Evolutionary conservation across 35 echinoderm and acorn worm species (phyloP).

Genomic region (Ptychodera flava): DNA sequence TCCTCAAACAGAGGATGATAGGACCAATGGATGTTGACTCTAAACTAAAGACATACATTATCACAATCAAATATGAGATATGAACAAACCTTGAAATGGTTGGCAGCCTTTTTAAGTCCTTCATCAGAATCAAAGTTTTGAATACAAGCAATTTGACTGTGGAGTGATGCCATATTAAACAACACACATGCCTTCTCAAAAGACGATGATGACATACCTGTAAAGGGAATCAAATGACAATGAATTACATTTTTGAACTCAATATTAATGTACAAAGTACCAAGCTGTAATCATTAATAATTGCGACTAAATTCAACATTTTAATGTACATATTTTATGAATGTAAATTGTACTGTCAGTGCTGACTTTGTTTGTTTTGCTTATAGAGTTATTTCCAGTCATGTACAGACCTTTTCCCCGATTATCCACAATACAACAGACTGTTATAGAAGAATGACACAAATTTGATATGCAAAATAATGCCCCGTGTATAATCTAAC

Average conservation of each 20-base stretch:
- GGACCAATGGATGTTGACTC: no score
- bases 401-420: not conserved
- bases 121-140: conserved; percentile 64
- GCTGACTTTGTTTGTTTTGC: not conserved
- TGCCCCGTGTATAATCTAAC: no score
- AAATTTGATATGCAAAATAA: no score
- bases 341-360: not conserved
- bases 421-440: no score
- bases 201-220: conserved; percentile 38
- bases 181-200: conserved; percentile 89
- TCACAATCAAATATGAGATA: no score
- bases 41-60: no score
- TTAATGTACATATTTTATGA: not conserved
- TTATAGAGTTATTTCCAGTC: not conserved
- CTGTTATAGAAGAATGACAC: no score
- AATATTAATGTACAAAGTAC: not conserved
- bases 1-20: no score
- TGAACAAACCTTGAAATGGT: conserved; percentile 72
- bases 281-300: not conserved
- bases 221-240: not conserved
- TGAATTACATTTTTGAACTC: not conserved
- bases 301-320: not conserved
- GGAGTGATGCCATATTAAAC: conserved; percentile 84
- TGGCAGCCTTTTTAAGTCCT: conserved; percentile 68
- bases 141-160: conserved; percentile 78